Evolutionary conservation across 1,140 invertebrate genomes (phyloP).

Genomic region (Micrasema longulum): DNA sequence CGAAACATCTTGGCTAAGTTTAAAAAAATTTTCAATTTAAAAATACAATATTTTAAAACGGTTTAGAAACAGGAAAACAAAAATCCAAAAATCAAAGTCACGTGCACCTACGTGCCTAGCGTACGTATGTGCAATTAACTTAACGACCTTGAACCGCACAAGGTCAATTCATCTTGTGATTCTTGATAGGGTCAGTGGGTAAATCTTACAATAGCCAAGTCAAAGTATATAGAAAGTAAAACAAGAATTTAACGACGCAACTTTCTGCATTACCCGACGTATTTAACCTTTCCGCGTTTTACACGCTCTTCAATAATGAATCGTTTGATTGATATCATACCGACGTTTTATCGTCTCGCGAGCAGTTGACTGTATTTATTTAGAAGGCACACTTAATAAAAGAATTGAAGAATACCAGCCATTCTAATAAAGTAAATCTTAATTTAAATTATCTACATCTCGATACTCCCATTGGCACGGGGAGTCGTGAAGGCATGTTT

Average conservation of each 20-base stretch:
- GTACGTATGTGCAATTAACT: neutral
- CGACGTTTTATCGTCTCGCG: neutral
- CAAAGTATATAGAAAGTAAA: constrained; percentile 1
- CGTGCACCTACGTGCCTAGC: neutral
- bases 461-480: no score
- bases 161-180: neutral
- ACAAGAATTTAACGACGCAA: neutral
- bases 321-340: neutral
- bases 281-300: constrained; percentile 8
- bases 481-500: no score
- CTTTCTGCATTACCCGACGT: neutral
- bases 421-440: no score
- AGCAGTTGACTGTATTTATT: neutral
- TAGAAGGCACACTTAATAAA: neutral
- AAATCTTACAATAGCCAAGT: neutral
- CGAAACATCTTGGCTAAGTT: no score
- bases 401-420: neutral
- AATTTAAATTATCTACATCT: no score
- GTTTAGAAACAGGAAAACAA: no score
- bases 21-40: no score
- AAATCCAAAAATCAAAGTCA: neutral
- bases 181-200: neutral
- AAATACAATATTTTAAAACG: no score
- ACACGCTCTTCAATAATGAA: neutral
- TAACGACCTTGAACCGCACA: neutral